phyloP scores from a whole-genome alignment of 2,888 invertebrate species.

The Portevinia maculata region DNA sequence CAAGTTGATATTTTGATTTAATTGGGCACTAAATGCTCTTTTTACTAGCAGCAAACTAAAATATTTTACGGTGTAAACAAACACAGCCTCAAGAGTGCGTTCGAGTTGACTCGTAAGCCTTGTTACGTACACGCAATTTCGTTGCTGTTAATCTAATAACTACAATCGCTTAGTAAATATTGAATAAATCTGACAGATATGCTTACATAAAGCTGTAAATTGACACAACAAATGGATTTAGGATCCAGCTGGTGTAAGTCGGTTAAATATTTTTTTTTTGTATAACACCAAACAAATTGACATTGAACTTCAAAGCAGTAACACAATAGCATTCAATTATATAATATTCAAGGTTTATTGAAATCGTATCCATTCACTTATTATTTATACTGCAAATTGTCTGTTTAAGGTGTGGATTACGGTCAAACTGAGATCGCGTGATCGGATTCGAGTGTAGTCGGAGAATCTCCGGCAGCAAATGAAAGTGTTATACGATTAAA shows the following conservation, averaged over 20 bases:
- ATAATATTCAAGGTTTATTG: slow-evolving; percentile 17
- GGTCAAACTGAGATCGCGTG: slow-evolving; percentile 25
- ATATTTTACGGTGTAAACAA: no score
- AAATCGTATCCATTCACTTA: slow-evolving; percentile 35
- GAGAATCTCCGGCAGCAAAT: background rate
- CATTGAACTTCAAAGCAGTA: slow-evolving; percentile 55
- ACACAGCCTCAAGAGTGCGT: slow-evolving; percentile 1
- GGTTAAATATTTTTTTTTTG: background rate
- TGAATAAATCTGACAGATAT: background rate
- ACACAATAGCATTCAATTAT: slow-evolving; percentile 19
- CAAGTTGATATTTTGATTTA: slow-evolving; percentile 17
- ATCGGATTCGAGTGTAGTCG: background rate
- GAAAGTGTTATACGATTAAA: background rate
- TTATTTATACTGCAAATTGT: background rate
- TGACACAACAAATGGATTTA: background rate
- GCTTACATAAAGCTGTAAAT: background rate
- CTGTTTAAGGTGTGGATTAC: slow-evolving; percentile 7
- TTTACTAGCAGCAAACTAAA: background rate
- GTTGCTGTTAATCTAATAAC: background rate
- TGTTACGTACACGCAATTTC: background rate
- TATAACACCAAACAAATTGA: slow-evolving; percentile 6
- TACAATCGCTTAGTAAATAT: slow-evolving; percentile 21
- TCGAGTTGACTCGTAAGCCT: background rate
- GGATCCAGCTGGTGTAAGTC: background rate
- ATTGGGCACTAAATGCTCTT: background rate